Percentiles rank a stretch among this genome's conserved stretches.
phyloP scores from a whole-genome alignment of 2,888 invertebrate genomes.

The Crematogaster levior region DNA sequence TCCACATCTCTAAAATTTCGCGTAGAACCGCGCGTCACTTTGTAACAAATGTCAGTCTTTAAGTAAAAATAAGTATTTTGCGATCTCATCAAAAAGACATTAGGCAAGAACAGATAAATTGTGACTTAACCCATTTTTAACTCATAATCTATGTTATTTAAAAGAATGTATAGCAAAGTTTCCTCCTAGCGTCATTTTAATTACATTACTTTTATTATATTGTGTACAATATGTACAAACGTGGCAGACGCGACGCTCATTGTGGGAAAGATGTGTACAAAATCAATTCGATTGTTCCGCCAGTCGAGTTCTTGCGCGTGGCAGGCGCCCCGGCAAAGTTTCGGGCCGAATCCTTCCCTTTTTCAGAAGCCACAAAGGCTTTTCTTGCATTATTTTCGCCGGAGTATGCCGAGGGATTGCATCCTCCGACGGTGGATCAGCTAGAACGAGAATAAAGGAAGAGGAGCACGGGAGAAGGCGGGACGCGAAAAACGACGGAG shows the following conservation, averaged over 20 bases:
- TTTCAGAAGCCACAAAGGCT: constrained; percentile 49
- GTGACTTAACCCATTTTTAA: neutral
- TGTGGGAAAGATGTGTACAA: constrained; percentile 8
- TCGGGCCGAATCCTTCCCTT: constrained; percentile 41
- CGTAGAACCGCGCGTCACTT: constrained; percentile 16
- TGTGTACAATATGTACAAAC: neutral
- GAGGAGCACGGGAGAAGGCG: constrained; percentile 51
- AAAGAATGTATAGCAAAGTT: neutral
- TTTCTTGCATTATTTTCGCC: constrained; percentile 54
- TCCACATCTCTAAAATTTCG: constrained; percentile 53
- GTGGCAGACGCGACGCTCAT: constrained; percentile 9
- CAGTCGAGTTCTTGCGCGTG: constrained; percentile 50
- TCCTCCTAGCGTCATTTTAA: constrained; percentile 7
- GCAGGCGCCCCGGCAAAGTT: constrained; percentile 48
- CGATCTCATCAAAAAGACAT: neutral
- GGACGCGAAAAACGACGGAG: constrained; percentile 65
- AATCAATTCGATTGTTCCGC: constrained; percentile 51
- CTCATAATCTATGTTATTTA: neutral
- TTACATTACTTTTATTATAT: constrained; percentile 17
- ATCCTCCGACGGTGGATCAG: constrained; percentile 46
- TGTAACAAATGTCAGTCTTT: constrained; percentile 33
- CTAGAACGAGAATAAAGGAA: constrained; percentile 32
- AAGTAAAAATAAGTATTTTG: neutral
- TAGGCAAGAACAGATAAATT: neutral
- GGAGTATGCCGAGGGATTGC: constrained; percentile 39